Percentiles rank a stretch among this genome's conserved stretches.
phyloP scores from a whole-genome alignment of 2,797 vertebrate genomes.

The Sebastiscus tertius region DNA sequence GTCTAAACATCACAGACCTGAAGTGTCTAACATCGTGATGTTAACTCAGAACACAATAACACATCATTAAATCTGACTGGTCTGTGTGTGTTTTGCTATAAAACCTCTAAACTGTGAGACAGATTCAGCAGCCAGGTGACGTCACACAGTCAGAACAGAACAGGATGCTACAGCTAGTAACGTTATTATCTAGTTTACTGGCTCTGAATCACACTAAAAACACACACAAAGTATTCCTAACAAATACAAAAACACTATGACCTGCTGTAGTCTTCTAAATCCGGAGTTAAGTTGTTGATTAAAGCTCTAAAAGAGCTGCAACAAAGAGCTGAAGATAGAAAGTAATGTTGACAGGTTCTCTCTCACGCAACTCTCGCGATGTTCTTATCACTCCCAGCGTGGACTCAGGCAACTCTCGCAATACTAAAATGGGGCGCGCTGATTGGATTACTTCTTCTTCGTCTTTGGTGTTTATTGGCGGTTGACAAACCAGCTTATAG shows the following conservation, averaged over 20 bases:
- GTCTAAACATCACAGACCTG: slow-evolving; percentile 67
- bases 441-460: no score
- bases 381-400: background rate
- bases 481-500: no score
- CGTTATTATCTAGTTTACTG: background rate
- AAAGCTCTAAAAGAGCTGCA: rapidly evolving
- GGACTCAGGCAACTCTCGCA: background rate
- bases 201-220: background rate
- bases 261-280: rapidly evolving
- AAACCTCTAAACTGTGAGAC: rapidly evolving
- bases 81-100: background rate
- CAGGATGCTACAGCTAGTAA: background rate
- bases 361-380: background rate
- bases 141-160: background rate
- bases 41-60: background rate
- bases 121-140: background rate
- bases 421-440: background rate
- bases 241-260: background rate
- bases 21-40: background rate
- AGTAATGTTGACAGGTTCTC: background rate
- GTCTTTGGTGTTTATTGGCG: no score
- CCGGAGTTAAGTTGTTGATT: background rate
- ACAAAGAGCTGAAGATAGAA: background rate
- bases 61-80: background rate
- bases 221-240: background rate